Percentiles rank a stretch among this genome's conserved stretches.
These are phyloP conservation scores for Maconellicoccus hirsutus DNA, from an alignment of 1,140 invertebrate species.

Conservation along the genomic window DNA sequence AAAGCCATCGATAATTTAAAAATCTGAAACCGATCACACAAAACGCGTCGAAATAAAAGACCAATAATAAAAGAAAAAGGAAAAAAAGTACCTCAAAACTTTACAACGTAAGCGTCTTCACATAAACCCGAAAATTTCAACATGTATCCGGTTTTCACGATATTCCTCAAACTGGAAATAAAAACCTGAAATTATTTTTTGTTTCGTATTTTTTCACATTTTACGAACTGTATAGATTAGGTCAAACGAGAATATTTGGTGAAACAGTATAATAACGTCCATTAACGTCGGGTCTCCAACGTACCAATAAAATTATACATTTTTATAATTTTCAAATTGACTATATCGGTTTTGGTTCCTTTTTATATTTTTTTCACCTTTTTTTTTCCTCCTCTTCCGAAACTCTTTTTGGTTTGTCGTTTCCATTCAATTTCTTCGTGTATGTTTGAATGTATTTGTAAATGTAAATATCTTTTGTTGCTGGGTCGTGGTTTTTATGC, in stretches of 20 bases:
- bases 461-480: no score
- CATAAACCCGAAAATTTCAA: neutral
- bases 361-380: neutral
- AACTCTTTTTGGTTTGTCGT: no score
- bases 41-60: no score
- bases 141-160: neutral
- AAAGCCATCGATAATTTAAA: no score
- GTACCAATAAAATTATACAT: neutral
- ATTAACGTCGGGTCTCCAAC: neutral
- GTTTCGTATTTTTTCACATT: neutral
- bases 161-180: constrained; percentile 2
- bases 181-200: constrained; percentile 10
- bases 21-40: no score
- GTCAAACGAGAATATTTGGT: neutral
- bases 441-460: no score
- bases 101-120: neutral
- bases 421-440: no score
- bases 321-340: neutral
- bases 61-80: no score
- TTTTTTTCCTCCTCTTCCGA: no score
- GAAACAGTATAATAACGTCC: neutral
- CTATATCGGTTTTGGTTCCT: neutral
- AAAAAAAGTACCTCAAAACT: no score
- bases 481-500: no score
- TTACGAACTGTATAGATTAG: neutral